These are phyloP conservation scores for Scolopax mira DNA, from an alignment of 2,113 vertebrate species.

Conservation along the genomic window DNA sequence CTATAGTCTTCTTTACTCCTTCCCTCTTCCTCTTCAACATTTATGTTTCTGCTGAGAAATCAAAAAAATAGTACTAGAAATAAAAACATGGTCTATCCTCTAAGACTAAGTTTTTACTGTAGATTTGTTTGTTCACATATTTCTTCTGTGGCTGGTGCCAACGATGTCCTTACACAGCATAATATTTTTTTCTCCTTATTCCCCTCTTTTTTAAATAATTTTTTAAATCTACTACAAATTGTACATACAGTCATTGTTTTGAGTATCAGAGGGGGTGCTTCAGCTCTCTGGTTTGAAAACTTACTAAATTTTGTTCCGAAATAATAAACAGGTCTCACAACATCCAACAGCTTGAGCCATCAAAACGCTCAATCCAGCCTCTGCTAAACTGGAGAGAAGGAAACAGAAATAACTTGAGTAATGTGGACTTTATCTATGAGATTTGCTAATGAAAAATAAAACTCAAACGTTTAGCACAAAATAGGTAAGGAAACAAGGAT, in stretches of 20 bases:
- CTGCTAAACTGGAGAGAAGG: not conserved
- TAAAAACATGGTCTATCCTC: not conserved
- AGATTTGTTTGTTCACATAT: not conserved
- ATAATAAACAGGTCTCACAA: conserved; percentile 11
- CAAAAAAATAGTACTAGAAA: not conserved
- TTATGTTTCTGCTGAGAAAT: not conserved
- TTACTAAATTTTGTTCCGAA: not conserved
- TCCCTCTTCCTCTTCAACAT: not conserved
- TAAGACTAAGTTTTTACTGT: not conserved
- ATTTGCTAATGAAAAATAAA: not conserved
- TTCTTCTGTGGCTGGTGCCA: not conserved
- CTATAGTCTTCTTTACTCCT: not conserved
- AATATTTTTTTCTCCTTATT: not conserved
- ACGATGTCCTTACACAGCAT: not conserved
- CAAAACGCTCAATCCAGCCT: not conserved
- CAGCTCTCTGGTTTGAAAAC: not conserved
- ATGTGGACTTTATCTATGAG: not conserved
- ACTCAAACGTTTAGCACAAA: not conserved
- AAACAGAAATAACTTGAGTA: not conserved
- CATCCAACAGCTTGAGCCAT: not conserved
- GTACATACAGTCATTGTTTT: not conserved
- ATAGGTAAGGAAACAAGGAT: not conserved
- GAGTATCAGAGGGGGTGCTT: not conserved
- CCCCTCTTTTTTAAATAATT: no score
- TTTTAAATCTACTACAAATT: not conserved